These are phyloP conservation scores for Drosophila ficusphila DNA, from an alignment of 1,140 invertebrate species.

Conservation along the genomic window DNA sequence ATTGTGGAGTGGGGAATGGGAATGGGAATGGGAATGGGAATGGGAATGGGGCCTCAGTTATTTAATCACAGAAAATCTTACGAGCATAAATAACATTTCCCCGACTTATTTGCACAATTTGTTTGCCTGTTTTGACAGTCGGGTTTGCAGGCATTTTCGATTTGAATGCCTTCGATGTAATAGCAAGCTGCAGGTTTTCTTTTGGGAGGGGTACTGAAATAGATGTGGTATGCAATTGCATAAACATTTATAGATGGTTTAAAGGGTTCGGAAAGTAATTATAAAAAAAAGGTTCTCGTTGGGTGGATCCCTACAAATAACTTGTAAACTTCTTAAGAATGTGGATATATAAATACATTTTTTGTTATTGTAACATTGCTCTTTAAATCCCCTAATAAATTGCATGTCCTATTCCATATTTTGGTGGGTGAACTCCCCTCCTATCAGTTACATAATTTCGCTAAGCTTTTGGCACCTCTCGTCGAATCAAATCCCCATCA, in stretches of 20 bases:
- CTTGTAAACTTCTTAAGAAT: background rate
- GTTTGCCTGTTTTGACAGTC: conserved; percentile 78
- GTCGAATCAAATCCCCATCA: background rate
- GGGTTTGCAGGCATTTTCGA: conserved; percentile 53
- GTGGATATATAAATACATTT: no score
- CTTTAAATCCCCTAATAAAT: background rate
- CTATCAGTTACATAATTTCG: conserved; percentile 29
- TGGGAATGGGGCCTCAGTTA: conserved; percentile 41
- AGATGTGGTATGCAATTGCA: background rate
- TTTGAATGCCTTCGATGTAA: conserved; percentile 4
- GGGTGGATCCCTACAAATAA: background rate
- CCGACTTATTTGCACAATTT: conserved; percentile 81
- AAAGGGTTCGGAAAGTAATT: conserved; percentile 11
- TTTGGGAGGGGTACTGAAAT: background rate
- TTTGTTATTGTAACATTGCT: no score
- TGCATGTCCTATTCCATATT: no score
- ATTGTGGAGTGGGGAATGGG: no score
- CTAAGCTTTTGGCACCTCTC: conserved; percentile 16
- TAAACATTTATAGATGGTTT: background rate
- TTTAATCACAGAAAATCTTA: conserved; percentile 73
- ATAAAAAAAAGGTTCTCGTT: background rate
- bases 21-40: no score
- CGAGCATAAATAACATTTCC: conserved; percentile 74
- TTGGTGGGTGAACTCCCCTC: no score
- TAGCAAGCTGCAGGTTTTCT: conserved; percentile 13